These are phyloP conservation scores for Cryptotermes secundus DNA, from an alignment of 1,140 invertebrate genomes.

Conservation along the genomic window DNA sequence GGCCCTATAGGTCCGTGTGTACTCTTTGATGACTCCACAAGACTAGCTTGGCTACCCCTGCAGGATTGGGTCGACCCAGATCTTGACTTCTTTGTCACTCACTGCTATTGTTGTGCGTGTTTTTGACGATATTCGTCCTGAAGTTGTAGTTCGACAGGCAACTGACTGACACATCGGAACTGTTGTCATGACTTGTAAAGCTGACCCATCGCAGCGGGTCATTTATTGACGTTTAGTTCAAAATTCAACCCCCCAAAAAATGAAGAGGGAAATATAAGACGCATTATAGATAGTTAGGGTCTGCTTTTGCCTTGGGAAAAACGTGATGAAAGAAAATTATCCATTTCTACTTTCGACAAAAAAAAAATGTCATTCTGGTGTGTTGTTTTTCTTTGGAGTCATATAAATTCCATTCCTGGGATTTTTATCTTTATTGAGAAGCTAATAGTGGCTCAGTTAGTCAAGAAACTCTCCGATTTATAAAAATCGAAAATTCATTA, in stretches of 20 bases:
- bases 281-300: background rate
- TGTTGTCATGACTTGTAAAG: background rate
- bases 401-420: no score
- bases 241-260: background rate
- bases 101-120: background rate
- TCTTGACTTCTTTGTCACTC: background rate
- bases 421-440: no score
- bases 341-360: background rate
- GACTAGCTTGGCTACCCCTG: no score
- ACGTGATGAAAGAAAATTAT: background rate
- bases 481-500: no score
- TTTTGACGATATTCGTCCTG: slow-evolving; percentile 11
- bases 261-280: background rate
- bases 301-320: background rate
- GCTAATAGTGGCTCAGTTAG: no score
- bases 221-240: background rate
- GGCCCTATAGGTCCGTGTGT: no score
- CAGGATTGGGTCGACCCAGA: background rate
- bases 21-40: no score
- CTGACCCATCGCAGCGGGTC: background rate
- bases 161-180: background rate
- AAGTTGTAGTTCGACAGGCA: background rate
- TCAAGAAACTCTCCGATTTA: no score
- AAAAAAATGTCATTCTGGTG: no score
- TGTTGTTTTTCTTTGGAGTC: no score